phyloP scores from a whole-genome alignment of 2,113 vertebrate species.

The Lepisosteus oculatus region DNA sequence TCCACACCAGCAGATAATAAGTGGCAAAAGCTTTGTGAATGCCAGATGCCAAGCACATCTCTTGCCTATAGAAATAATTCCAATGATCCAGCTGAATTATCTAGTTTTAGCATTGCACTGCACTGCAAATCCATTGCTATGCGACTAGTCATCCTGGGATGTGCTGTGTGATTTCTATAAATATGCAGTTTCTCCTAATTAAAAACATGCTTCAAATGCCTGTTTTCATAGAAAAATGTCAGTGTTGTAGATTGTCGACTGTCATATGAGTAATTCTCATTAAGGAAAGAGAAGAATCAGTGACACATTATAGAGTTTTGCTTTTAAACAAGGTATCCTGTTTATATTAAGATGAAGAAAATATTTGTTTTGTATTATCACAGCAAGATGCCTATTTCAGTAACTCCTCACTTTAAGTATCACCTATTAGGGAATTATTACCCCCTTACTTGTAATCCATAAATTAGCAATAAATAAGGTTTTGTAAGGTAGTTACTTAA shows the following conservation, averaged over 20 bases:
- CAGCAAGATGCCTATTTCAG: no score
- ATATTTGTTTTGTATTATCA: no score
- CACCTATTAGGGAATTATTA: no score
- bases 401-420: no score
- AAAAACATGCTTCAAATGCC: constrained; percentile 53
- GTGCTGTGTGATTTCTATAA: constrained; percentile 62
- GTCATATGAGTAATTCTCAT: constrained; percentile 30
- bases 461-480: no score
- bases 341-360: constrained; percentile 14
- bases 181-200: constrained; percentile 64
- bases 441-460: no score
- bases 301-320: constrained; percentile 17
- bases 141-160: constrained; percentile 59
- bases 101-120: neutral
- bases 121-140: constrained; percentile 29
- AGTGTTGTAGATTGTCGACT: constrained; percentile 21
- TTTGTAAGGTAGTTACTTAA: no score
- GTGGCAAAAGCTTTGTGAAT: no score
- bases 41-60: no score
- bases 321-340: constrained; percentile 21
- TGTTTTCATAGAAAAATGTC: constrained; percentile 53
- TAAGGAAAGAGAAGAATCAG: constrained; percentile 26
- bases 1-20: no score
- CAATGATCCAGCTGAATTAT: neutral
- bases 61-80: neutral